phyloP scores from a whole-genome alignment of 2,888 invertebrate genomes.

The Eupsilia transversa region DNA sequence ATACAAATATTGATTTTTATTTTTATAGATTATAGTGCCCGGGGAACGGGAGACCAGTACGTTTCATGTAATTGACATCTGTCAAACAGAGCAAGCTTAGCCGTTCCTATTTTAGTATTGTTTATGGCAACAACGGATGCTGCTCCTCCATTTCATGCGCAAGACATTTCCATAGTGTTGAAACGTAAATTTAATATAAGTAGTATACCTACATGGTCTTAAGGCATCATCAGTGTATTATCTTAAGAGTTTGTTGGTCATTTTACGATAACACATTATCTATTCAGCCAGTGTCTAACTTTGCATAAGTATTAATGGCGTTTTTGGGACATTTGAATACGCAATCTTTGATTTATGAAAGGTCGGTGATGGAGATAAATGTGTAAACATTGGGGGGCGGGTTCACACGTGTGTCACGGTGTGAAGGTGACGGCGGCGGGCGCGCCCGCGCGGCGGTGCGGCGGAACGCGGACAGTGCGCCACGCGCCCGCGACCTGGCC shows the following conservation, averaged over 20 bases:
- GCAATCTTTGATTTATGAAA: conserved; percentile 62
- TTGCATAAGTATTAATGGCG: conserved; percentile 29
- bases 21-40: conserved; percentile 9
- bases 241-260: conserved; percentile 54
- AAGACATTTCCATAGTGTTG: conserved; percentile 52
- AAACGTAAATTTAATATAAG: conserved; percentile 48
- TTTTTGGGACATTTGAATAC: conserved; percentile 24
- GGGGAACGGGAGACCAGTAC: conserved; percentile 15
- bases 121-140: conserved; percentile 87
- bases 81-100: conserved; percentile 82
- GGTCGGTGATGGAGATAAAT: conserved; percentile 72
- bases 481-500: conserved; percentile 85
- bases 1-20: too few species aligned
- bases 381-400: conserved; percentile 73
- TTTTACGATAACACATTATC: conserved; percentile 55
- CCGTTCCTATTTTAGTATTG: conserved; percentile 84
- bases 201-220: conserved; percentile 23
- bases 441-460: conserved; percentile 68
- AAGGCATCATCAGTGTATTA: conserved; percentile 32
- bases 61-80: conserved; percentile 80
- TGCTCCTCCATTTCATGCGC: conserved; percentile 72
- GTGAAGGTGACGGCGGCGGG: conserved; percentile 74
- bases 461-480: conserved; percentile 81
- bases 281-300: conserved; percentile 20
- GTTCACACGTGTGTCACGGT: conserved; percentile 70